These are phyloP conservation scores for Gallinago stenura DNA, from an alignment of 2,797 vertebrate species.

Conservation along the genomic window DNA sequence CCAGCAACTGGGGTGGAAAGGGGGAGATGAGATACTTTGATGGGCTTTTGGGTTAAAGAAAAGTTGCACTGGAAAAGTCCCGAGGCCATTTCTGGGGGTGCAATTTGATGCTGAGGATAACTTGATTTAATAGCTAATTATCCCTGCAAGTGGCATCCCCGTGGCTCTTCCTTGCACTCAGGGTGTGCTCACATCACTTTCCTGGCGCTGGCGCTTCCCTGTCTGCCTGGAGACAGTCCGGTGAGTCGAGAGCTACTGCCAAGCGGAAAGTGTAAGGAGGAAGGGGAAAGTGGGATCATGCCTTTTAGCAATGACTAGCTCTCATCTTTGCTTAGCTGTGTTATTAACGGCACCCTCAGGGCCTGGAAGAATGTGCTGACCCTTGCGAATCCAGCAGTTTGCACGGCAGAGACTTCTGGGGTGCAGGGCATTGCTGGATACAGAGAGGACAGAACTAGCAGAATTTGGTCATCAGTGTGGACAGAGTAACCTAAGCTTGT, in stretches of 20 bases:
- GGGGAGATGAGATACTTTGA: not conserved
- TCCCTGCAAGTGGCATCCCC: rapidly evolving
- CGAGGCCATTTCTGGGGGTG: not conserved
- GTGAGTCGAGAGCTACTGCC: not conserved
- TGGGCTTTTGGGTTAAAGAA: not conserved
- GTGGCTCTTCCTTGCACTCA: not conserved
- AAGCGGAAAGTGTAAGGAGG: not conserved
- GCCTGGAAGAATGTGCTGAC: not conserved
- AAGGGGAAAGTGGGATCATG: not conserved
- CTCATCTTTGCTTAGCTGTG: not conserved
- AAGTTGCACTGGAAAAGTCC: not conserved
- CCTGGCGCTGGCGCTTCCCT: not conserved
- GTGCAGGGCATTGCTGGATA: not conserved
- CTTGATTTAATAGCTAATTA: not conserved
- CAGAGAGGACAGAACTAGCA: not conserved
- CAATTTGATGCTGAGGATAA: not conserved
- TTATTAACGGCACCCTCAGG: rapidly evolving
- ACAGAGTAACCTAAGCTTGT: not conserved
- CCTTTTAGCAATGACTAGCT: not conserved
- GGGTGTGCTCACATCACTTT: rapidly evolving
- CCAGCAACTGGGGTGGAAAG: not conserved
- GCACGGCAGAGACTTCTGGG: not conserved
- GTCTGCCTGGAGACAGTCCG: not conserved
- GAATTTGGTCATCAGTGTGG: not conserved
- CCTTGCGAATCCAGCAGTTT: not conserved